Percentiles rank a stretch among this genome's conserved stretches.
Conservation (phyloP, 1,140 invertebrate genomes). For the Macrobrachium nipponense region DNA sequence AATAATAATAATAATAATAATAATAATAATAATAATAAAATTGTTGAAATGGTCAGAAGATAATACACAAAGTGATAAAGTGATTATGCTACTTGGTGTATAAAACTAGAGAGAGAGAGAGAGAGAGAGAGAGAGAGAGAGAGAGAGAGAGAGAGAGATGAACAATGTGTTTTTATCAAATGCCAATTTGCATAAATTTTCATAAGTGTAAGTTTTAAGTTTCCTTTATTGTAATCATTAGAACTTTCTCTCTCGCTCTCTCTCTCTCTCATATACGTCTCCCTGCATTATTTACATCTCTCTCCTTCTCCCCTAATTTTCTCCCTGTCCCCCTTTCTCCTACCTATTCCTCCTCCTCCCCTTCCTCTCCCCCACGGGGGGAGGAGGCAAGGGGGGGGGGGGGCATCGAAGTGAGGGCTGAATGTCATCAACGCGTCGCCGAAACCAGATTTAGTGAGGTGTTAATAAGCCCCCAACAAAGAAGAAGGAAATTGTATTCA, state of each 20-base stretch:
- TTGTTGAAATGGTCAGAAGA: too few species aligned
- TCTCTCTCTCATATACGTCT: background rate
- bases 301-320: background rate
- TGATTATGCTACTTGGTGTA: too few species aligned
- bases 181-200: too few species aligned
- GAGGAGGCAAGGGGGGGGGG: too few species aligned
- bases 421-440: background rate
- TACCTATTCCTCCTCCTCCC: too few species aligned
- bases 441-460: slow-evolving; percentile 13
- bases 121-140: slow-evolving; percentile 14
- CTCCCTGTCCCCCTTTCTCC: background rate
- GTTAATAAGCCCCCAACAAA: slow-evolving; percentile 1
- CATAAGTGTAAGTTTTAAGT: too few species aligned
- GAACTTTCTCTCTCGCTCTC: background rate
- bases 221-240: too few species aligned
- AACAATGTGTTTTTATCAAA: background rate
- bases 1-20: too few species aligned
- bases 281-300: background rate
- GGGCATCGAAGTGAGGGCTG: background rate
- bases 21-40: too few species aligned
- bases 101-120: background rate
- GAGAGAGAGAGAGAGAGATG: slow-evolving; percentile 10
- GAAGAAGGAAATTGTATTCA: slow-evolving; percentile 22
- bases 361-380: too few species aligned
- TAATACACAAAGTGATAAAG: too few species aligned